Evolutionary conservation across 1,140 invertebrate genomes (phyloP).

Genomic region (Hirudo medicinalis): DNA sequence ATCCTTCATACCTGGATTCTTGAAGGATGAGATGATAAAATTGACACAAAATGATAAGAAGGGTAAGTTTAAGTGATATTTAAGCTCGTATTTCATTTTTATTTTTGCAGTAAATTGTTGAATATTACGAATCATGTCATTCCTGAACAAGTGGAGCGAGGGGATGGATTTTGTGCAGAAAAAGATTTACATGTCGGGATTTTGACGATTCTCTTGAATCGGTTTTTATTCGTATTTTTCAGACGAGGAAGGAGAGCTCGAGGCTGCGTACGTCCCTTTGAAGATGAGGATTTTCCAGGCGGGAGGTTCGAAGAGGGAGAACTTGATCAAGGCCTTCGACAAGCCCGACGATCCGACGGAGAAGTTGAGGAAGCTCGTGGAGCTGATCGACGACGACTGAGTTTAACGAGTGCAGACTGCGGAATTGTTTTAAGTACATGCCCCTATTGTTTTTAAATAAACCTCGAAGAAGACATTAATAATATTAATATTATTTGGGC

Average conservation of each 20-base stretch:
- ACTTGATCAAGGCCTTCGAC: neutral
- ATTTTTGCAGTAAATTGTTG: no score
- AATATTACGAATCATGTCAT: neutral
- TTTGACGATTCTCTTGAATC: neutral
- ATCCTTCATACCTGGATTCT: conserved; percentile 28
- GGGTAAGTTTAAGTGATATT: no score
- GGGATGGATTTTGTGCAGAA: neutral
- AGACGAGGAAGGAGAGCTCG: neutral
- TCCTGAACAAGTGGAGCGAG: neutral
- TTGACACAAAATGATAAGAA: neutral
- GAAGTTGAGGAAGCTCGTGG: neutral
- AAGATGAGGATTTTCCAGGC: conserved; percentile 4
- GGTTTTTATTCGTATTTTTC: neutral
- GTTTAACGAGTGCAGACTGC: neutral
- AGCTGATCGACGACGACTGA: conserved; percentile 2
- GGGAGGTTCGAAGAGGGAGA: neutral
- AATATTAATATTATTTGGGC: no score
- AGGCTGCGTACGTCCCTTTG: neutral
- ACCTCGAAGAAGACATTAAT: no score
- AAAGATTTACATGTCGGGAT: neutral
- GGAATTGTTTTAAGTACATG: neutral
- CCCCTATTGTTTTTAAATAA: no score
- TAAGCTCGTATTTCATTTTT: no score
- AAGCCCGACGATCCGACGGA: neutral
- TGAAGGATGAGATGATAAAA: conserved; percentile 21